Percentiles rank a stretch among this genome's conserved stretches.
These are phyloP conservation scores for Pseudomugil tenellus DNA, from an alignment of 2,797 vertebrate genomes.

Conservation along the genomic window DNA sequence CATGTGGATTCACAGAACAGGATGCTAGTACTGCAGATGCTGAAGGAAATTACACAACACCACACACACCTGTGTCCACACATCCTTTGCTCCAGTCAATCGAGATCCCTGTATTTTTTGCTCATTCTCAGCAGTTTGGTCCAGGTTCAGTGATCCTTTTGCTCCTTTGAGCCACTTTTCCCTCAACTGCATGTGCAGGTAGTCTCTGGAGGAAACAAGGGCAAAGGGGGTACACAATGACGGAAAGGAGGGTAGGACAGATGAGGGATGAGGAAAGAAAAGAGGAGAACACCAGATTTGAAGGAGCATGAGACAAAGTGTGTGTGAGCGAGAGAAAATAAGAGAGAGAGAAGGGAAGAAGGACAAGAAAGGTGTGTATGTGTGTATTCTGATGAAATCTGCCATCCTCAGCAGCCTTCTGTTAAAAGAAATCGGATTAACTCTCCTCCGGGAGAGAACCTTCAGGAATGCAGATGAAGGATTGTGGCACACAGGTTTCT, in stretches of 20 bases:
- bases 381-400: constrained; percentile 77
- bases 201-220: constrained; percentile 53
- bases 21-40: background rate
- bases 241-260: constrained; percentile 21
- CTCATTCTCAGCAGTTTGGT: constrained; percentile 36
- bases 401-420: constrained; percentile 78
- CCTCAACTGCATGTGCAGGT: constrained; percentile 44
- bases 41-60: background rate
- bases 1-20: background rate
- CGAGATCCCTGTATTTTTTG: constrained; percentile 42
- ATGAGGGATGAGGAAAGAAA: constrained; percentile 46
- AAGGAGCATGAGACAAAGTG: constrained; percentile 31
- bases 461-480: constrained; percentile 82
- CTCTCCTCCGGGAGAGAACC: constrained; percentile 76
- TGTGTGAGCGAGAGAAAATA: background rate
- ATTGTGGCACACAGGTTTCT: constrained; percentile 72
- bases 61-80: constrained; percentile 3
- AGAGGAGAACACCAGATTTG: constrained; percentile 38
- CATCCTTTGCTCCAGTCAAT: background rate
- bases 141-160: constrained; percentile 47
- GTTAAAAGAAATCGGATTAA: constrained; percentile 81
- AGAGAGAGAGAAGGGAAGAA: constrained; percentile 20
- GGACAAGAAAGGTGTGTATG: constrained; percentile 50
- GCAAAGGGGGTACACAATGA: constrained; percentile 45
- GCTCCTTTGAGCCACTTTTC: constrained; percentile 46